Percentiles rank a stretch among this genome's conserved stretches.
These are phyloP conservation scores for Imbricaverruca yamaguchii DNA, from an alignment of 2,888 invertebrate genomes.

Conservation along the genomic window DNA sequence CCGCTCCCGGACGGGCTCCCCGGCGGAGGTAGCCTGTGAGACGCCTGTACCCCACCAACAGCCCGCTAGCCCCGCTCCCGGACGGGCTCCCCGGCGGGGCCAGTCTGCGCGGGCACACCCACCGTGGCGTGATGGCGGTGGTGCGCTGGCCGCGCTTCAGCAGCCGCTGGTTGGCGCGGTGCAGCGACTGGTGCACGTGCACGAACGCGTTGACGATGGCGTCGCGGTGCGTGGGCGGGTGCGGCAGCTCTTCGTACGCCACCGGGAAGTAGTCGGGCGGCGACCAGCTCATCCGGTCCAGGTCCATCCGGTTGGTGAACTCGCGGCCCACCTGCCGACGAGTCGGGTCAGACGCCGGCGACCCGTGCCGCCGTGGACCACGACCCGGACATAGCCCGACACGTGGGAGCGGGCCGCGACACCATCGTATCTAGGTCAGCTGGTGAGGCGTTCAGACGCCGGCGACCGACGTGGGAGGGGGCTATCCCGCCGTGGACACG, in stretches of 20 bases:
- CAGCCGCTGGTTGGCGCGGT: conserved; percentile 84
- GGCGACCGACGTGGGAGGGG: too few species aligned
- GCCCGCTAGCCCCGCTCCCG: too few species aligned
- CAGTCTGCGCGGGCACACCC: conserved; percentile 22
- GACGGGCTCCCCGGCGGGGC: too few species aligned
- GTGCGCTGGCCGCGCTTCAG: conserved; percentile 87
- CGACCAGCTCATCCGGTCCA: conserved; percentile 77
- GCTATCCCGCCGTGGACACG: too few species aligned
- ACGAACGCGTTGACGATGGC: conserved; percentile 99
- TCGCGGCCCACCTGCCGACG: conserved; percentile 71
- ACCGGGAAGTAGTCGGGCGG: conserved; percentile 81
- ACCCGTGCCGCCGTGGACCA: too few species aligned
- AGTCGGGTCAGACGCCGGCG: neutral
- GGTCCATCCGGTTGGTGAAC: conserved; percentile 89
- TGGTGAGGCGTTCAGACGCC: too few species aligned
- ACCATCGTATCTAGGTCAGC: too few species aligned
- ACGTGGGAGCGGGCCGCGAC: too few species aligned
- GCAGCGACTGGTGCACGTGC: conserved; percentile 94
- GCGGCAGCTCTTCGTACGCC: conserved; percentile 41
- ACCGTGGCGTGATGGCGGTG: conserved; percentile 93
- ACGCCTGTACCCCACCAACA: too few species aligned
- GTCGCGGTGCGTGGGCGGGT: conserved; percentile 76
- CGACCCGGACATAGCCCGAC: too few species aligned
- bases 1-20: too few species aligned
- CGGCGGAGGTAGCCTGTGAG: too few species aligned